These are phyloP conservation scores for Macrophya alboannulata DNA, from an alignment of 2,888 invertebrate genomes.

Conservation along the genomic window DNA sequence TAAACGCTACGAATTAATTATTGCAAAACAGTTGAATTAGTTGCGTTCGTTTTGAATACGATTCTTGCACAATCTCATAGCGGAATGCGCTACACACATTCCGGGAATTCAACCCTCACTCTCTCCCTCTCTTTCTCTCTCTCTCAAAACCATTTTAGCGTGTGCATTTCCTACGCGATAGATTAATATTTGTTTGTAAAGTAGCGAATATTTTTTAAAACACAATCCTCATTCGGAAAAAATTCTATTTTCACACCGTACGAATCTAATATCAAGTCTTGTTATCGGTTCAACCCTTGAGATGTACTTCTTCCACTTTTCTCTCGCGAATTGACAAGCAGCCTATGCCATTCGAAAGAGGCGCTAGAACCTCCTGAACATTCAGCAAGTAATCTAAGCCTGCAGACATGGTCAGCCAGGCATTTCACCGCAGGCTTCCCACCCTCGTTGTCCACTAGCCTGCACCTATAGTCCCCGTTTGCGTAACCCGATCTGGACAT, in stretches of 20 bases:
- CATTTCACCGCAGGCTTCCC: constrained; percentile 77
- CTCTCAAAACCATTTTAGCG: not conserved
- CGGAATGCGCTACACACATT: constrained; percentile 66
- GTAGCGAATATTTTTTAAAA: not conserved
- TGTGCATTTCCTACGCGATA: constrained; percentile 15
- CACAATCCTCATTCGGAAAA: not conserved
- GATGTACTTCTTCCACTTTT: not conserved
- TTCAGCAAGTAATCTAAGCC: constrained; percentile 67
- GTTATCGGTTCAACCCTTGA: not conserved
- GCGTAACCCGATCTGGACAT: constrained; percentile 71
- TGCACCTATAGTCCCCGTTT: constrained; percentile 64
- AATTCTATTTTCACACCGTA: not conserved
- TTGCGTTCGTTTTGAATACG: constrained; percentile 72
- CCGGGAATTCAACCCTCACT: constrained; percentile 3
- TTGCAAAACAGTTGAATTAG: constrained; percentile 77
- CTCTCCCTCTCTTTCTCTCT: not conserved
- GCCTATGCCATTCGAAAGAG: not conserved
- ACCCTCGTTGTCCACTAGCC: constrained; percentile 63
- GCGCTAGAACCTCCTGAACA: not conserved
- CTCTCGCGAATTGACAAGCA: not conserved
- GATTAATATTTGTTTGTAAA: constrained; percentile 40
- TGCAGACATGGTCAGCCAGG: constrained; percentile 74
- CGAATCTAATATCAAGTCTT: not conserved
- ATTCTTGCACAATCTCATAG: constrained; percentile 75
- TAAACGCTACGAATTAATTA: constrained; percentile 74